These are phyloP conservation scores for Ichneumoninae sp. DNA, from an alignment of 2,888 invertebrate species.

Conservation along the genomic window DNA sequence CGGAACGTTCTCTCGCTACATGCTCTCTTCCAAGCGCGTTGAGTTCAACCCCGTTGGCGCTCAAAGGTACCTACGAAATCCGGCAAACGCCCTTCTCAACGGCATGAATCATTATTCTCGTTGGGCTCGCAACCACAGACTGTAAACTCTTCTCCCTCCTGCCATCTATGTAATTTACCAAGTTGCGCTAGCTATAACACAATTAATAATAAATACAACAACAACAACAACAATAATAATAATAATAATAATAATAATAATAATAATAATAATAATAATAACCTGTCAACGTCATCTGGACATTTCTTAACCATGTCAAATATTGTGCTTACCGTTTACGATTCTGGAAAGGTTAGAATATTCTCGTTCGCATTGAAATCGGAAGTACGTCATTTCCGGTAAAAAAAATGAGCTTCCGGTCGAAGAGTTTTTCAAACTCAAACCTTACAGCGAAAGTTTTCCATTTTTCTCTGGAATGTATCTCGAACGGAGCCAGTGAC, in stretches of 20 bases:
- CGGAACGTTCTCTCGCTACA: neutral
- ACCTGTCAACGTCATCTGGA: neutral
- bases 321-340: neutral
- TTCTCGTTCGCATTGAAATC: neutral
- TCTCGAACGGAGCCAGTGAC: neutral
- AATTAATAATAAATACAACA: neutral
- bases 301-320: neutral
- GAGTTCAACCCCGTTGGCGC: neutral
- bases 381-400: neutral
- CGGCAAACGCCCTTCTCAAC: constrained; percentile 25
- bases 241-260: too few species aligned
- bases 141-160: neutral
- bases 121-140: constrained; percentile 5
- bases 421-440: neutral
- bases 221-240: too few species aligned
- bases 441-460: neutral
- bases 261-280: too few species aligned
- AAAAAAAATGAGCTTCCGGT: neutral
- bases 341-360: neutral
- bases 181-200: neutral
- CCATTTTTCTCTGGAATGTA: neutral
- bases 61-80: constrained; percentile 23
- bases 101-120: constrained; percentile 27
- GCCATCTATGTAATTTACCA: neutral
- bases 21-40: neutral